Percentiles rank a stretch among this genome's conserved stretches.
These are phyloP conservation scores for Canis aureus DNA, from an alignment of 2,113 vertebrate species.

Conservation along the genomic window DNA sequence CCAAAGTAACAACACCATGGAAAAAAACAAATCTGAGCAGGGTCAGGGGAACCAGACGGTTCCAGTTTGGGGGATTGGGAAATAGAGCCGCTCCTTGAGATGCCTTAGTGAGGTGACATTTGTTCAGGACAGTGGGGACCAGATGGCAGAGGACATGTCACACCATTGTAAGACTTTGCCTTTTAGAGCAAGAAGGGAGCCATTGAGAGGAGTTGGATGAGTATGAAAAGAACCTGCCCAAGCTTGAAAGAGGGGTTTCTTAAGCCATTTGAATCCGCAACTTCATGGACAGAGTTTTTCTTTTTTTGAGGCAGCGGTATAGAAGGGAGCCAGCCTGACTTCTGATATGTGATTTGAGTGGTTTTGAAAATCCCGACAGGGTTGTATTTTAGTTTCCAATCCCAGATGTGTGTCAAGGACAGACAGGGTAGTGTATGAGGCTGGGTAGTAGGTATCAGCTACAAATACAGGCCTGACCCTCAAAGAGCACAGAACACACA, in stretches of 20 bases:
- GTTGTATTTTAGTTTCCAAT: neutral
- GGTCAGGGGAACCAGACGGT: neutral
- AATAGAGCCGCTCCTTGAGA: neutral
- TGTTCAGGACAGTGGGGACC: neutral
- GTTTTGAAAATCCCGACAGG: neutral
- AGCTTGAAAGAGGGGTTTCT: neutral
- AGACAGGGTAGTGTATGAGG: neutral
- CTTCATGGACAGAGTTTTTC: neutral
- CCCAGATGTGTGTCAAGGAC: neutral
- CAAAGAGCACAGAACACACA: neutral
- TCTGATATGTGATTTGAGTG: neutral
- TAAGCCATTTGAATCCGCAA: neutral
- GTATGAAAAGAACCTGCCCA: neutral
- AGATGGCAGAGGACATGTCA: neutral
- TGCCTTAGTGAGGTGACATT: neutral
- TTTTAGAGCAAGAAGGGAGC: neutral
- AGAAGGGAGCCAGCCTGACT: neutral
- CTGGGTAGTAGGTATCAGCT: neutral
- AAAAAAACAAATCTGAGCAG: neutral
- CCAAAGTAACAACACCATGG: rapidly evolving
- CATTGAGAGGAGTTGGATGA: neutral
- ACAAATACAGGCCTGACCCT: neutral
- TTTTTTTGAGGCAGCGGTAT: neutral
- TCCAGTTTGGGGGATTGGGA: neutral
- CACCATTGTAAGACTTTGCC: neutral